Conservation (phyloP, 1,140 invertebrate species). For the Charaxes varanes region DNA sequence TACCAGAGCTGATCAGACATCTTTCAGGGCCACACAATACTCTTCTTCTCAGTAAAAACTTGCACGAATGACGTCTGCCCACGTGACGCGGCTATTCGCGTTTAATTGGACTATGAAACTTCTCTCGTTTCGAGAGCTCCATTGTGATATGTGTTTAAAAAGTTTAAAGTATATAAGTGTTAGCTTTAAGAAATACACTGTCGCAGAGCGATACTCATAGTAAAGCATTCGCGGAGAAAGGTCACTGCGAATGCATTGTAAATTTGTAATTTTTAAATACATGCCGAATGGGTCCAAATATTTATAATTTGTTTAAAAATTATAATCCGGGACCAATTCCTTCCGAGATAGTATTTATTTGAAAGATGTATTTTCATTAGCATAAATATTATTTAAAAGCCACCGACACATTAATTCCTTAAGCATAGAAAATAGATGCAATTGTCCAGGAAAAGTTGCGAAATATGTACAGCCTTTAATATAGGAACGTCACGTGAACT, state of each 20-base stretch:
- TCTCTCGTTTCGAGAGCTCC: constrained; percentile 56
- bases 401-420: constrained; percentile 73
- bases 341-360: constrained; percentile 75
- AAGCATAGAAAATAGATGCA: constrained; percentile 70
- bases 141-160: constrained; percentile 73
- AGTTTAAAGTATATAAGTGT: constrained; percentile 50
- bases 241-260: constrained; percentile 46
- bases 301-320: constrained; percentile 76
- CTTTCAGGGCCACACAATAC: constrained; percentile 90
- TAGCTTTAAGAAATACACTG: constrained; percentile 51
- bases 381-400: constrained; percentile 71
- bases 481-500: constrained; percentile 53
- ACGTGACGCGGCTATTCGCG: constrained; percentile 42
- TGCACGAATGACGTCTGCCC: constrained; percentile 80
- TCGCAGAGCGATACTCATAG: constrained; percentile 67
- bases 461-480: constrained; percentile 38
- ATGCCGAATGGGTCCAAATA: constrained; percentile 70
- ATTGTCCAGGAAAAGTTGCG: constrained; percentile 67
- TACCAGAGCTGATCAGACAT: constrained; percentile 88
- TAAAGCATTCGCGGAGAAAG: constrained; percentile 44
- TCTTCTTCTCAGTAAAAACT: constrained; percentile 88
- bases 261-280: constrained; percentile 57
- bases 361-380: constrained; percentile 71
- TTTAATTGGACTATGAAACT: constrained; percentile 58
- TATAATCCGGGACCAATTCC: constrained; percentile 73